Conservation (phyloP, 2,888 invertebrate genomes). For the Ypsolopha scabrella region DNA sequence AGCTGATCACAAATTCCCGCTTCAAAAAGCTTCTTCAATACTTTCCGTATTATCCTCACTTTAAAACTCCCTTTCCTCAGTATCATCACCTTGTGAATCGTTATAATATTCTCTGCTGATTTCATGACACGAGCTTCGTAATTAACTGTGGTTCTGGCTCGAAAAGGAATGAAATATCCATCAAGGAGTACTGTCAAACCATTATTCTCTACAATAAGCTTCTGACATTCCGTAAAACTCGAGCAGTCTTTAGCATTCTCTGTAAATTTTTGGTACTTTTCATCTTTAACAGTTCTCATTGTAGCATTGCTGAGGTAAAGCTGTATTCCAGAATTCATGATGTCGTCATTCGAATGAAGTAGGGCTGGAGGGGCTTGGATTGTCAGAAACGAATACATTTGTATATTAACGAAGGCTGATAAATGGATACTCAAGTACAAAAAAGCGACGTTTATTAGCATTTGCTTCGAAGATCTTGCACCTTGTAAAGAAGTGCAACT, state of each 20-base stretch:
- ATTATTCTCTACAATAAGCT: conserved; percentile 21
- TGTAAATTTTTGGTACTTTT: conserved; percentile 25
- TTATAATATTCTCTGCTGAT: conserved; percentile 29
- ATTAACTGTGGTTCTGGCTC: conserved; percentile 31
- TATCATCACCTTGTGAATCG: conserved; percentile 44
- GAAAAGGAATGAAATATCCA: conserved; percentile 25
- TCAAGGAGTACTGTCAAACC: conserved; percentile 35
- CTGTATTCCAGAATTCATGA: conserved; percentile 29
- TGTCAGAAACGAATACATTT: conserved; percentile 44
- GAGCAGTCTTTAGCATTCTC: conserved; percentile 29
- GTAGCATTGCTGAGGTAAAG: conserved; percentile 22
- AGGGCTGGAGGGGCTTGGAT: no score
- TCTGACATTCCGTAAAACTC: conserved; percentile 26
- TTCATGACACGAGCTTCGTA: conserved; percentile 38
- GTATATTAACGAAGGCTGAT: conserved; percentile 35
- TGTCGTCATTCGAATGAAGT: conserved; percentile 28
- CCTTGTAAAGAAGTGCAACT: conserved; percentile 30
- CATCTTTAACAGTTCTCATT: conserved; percentile 33
- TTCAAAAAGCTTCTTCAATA: conserved; percentile 33
- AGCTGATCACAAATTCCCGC: conserved; percentile 39
- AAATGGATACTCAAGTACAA: conserved; percentile 36
- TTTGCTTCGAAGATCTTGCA: conserved; percentile 35
- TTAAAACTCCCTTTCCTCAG: conserved; percentile 29
- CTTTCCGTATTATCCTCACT: conserved; percentile 20
- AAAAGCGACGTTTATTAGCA: conserved; percentile 32